Percentiles rank a stretch among this genome's conserved stretches.
phyloP scores from a whole-genome alignment of 2,113 vertebrate species.

The Melanocharis versteri region DNA sequence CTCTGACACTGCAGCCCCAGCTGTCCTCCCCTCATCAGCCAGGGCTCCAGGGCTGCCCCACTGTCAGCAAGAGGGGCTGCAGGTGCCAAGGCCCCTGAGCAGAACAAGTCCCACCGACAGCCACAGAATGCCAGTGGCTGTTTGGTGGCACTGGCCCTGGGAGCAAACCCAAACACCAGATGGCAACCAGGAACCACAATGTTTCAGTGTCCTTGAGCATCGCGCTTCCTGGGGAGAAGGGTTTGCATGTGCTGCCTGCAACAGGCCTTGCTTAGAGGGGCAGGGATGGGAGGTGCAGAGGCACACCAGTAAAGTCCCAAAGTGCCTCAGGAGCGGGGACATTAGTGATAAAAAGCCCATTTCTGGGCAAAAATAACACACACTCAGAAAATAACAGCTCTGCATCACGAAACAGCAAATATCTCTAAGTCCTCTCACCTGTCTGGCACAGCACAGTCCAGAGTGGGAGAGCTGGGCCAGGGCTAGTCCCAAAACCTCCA shows the following conservation, averaged over 20 bases:
- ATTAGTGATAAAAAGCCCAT: background rate
- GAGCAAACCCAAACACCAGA: background rate
- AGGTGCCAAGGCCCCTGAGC: background rate
- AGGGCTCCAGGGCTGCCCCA: background rate
- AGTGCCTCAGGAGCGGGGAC: background rate
- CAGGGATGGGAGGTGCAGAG: background rate
- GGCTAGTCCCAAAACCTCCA: background rate
- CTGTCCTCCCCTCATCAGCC: rapidly evolving
- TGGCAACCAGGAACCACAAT: background rate
- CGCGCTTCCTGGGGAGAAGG: rapidly evolving
- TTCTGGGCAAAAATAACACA: background rate
- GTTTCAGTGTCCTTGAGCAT: background rate
- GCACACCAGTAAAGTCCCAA: background rate
- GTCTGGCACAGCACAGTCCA: background rate
- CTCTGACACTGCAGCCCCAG: background rate
- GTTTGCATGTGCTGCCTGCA: background rate
- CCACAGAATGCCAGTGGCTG: background rate
- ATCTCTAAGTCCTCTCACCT: background rate
- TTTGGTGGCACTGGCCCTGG: background rate
- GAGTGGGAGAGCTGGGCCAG: background rate
- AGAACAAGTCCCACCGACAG: background rate
- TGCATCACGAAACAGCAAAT: background rate
- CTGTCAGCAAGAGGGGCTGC: background rate
- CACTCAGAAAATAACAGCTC: background rate
- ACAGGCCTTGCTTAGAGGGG: background rate